Percentiles rank a stretch among this genome's conserved stretches.
These are phyloP conservation scores for Macaria notata DNA, from an alignment of 2,888 invertebrate species.

Conservation along the genomic window DNA sequence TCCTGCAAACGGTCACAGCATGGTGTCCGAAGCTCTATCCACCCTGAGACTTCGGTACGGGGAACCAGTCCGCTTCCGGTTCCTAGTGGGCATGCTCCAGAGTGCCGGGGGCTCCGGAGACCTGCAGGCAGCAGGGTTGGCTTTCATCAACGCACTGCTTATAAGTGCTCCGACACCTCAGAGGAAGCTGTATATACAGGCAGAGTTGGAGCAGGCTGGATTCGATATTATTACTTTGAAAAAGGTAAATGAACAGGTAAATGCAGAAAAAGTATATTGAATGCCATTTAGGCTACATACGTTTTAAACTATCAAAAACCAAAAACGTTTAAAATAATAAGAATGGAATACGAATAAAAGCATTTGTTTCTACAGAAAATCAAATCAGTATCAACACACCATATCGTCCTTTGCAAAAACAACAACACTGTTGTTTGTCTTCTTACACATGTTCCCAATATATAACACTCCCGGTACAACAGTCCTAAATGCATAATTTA, in stretches of 20 bases:
- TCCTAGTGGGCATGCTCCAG: conserved; percentile 93
- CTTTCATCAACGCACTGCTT: conserved; percentile 92
- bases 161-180: conserved; percentile 89
- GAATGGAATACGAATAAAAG: no score
- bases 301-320: no score
- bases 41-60: conserved; percentile 93
- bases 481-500: no score
- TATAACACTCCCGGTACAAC: no score
- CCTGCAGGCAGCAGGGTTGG: conserved; percentile 89
- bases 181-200: conserved; percentile 91
- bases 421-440: no score
- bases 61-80: conserved; percentile 95
- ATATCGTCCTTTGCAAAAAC: no score
- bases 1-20: conserved; percentile 88
- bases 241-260: conserved; percentile 63
- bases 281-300: no score
- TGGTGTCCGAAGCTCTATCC: conserved; percentile 95
- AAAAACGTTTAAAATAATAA: no score
- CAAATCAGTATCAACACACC: no score
- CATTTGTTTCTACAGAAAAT: no score
- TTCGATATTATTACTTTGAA: conserved; percentile 85
- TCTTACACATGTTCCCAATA: no score
- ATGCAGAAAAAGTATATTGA: no score
- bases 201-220: conserved; percentile 91
- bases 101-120: conserved; percentile 89